Evolutionary conservation across 2,113 vertebrate genomes (phyloP), one percentile per base, ranked within the genome.

Genomic region (Platysteira castanea): DNA sequence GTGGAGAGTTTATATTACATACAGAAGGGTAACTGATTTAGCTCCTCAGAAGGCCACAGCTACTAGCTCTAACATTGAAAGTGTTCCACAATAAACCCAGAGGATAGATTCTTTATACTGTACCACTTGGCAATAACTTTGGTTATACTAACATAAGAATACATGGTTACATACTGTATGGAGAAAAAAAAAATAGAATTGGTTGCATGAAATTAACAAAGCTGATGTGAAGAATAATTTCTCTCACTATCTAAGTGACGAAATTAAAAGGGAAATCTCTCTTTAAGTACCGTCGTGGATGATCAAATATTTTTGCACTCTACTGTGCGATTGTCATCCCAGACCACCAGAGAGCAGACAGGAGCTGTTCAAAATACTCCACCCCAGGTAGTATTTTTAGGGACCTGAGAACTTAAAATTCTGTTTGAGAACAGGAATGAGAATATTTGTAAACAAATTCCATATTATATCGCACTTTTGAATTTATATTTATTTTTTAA

Each of bases 291-390:
- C 35, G 5, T 28, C 5, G 1, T 14, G 28, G 9, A 52, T 26
- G 44, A 83, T 5, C 31, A 74, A 37, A 10, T 41, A 19, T 18
- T 41, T 88, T 82, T 56, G 16, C 35, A 47, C 24, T n/a, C 33
- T 28, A 28, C 17, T 28, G 18, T 87, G 87, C 0, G 14, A 76
- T 81, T 96, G 92, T 49, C 65, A 68, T 6, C 8, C 64, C 2
- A 3, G 13, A 11, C 83, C 97, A 97, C 91, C 56, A 94, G 96
- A 94, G 96, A 82, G 95, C 88, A 69, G 6, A 71, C 9, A 61
- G 63, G 61, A 91, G 87, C 84, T 78, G 67, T 4, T 65, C 44
- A 85, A 93, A 93, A 70, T 31, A 63, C 1, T 37, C n/a, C 41
- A 31, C 28, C 61, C 33, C 23, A 61, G 49, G 26, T 35, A 65